Base-by-base conservation (phyloP, 2,113 vertebrate species). In the Prunella fulvescens region DNA sequence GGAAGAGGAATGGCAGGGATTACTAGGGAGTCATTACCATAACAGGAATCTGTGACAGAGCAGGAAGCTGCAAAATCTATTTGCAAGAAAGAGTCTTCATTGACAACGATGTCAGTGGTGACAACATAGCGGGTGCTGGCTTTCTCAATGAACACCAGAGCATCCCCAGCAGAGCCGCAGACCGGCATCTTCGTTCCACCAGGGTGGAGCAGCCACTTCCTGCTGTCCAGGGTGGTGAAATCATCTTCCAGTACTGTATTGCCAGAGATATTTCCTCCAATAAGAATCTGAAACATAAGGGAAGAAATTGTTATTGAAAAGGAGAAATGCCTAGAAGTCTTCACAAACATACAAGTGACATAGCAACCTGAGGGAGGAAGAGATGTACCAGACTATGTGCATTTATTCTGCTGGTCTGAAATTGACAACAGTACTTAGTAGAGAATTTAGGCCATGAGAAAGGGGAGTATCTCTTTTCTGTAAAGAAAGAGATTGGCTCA, bases 41-140 rank as follows among this genome's bases (percentile, higher is more conserved):
- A 99, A 95, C 99, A 99, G 83, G 99, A 99, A 87, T 99, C 98
- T 14, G 99, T 99, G 96, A 99, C 99, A 6, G 99, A 99, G 97
- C 99, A 99, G 90, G 99, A 99, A 50, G 99, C 99, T 19, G 99
- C 99, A 94, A 99, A 99, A 95, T 99, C 99, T 81, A 99, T 98
- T 97, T 99, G 99, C 86, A 99, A 98, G 95, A 99, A 99, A 6
- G 99, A 99, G 19, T 99, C 99, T 90, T 99, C 99, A 2, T 99
- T 99, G 97, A 99, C 96, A 50, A 98, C 99, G 19, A 99, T 98
- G 93, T 99, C 99, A 10, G 99, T 99, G 93, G 98, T 99, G 66
- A 99, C 98, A 45, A 99, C 99, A 2, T 99, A 99, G 80, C 99
- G 99, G 20, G 99, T 99, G 97, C 98, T 99, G 44, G 99, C 99